A percentile compares a stretch with the other conserved stretches of the same genome.
phyloP scores from a whole-genome alignment of 2,797 vertebrate species.

The Sebastiscus albofasciatus region DNA sequence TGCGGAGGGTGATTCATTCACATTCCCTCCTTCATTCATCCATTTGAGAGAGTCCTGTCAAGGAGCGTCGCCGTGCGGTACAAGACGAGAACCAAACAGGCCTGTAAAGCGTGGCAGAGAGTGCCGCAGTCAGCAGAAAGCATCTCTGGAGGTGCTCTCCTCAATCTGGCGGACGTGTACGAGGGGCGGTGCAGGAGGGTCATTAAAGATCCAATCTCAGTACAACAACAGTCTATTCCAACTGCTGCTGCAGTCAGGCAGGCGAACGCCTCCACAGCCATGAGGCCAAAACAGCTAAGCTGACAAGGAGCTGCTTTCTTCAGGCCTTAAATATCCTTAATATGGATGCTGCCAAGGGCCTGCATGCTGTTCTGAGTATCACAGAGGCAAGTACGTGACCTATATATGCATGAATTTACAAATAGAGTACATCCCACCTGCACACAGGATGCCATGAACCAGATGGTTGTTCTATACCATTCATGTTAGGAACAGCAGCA shows the following conservation, averaged over 20 bases:
- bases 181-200: slow-evolving; percentile 1
- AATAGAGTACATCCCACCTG: slow-evolving; percentile 10
- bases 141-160: slow-evolving; percentile 18
- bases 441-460: neutral
- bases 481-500: neutral
- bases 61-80: neutral
- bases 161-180: slow-evolving; percentile 39
- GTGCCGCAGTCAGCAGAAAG: slow-evolving; percentile 47
- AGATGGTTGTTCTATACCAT: neutral
- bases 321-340: slow-evolving; percentile 11
- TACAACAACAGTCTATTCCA: slow-evolving; percentile 10
- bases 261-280: slow-evolving; percentile 38
- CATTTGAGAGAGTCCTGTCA: neutral
- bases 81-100: neutral
- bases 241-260: slow-evolving; percentile 36
- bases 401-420: slow-evolving; percentile 9
- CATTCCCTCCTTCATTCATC: slow-evolving; percentile 16
- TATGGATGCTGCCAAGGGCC: neutral
- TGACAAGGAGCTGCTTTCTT: slow-evolving; percentile 15
- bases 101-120: neutral
- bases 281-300: slow-evolving; percentile 5
- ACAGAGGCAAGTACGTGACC: slow-evolving; percentile 4
- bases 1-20: slow-evolving; percentile 23
- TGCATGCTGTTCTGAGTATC: slow-evolving; percentile 24
- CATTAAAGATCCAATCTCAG: slow-evolving; percentile 53